Evolutionary conservation across 2,888 invertebrate genomes (phyloP).

Genomic region (Uropetala carovei): DNA sequence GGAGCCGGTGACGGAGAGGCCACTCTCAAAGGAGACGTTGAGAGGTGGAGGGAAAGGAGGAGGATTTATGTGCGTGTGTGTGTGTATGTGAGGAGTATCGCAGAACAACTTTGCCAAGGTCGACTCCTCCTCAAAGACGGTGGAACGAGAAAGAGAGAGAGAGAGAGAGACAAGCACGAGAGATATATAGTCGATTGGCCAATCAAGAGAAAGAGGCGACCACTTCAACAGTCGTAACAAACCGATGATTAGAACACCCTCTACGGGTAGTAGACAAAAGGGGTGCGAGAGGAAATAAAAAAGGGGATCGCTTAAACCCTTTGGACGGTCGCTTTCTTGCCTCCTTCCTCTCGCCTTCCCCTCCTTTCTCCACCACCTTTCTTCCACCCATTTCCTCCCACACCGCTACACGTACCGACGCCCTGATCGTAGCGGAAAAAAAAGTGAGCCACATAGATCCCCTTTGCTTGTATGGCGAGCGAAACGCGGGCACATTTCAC

Average conservation of each 20-base stretch:
- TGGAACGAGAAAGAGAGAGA: background rate
- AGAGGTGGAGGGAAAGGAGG: background rate
- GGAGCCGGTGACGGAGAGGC: background rate
- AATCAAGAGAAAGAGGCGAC: conserved; percentile 18
- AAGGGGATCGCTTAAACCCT: too few species aligned
- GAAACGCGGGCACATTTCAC: too few species aligned
- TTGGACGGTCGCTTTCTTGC: too few species aligned
- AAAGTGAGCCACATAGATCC: too few species aligned
- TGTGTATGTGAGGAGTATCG: background rate
- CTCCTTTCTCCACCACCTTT: too few species aligned
- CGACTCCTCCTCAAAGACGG: conserved; percentile 19
- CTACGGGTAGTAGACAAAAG: background rate
- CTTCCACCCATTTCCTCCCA: too few species aligned
- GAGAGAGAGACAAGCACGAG: background rate
- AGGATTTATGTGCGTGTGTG: too few species aligned
- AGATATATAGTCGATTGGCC: conserved; percentile 23
- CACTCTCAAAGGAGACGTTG: background rate
- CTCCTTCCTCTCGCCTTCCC: too few species aligned
- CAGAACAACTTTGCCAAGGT: conserved; percentile 13
- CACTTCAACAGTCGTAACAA: conserved; percentile 2
- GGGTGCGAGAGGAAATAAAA: background rate
- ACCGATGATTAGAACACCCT: conserved; percentile 19
- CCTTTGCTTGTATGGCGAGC: too few species aligned
- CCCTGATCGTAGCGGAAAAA: too few species aligned
- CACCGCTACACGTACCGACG: too few species aligned